phyloP scores from a whole-genome alignment of 2,888 invertebrate species.

The Ephialtes manifestator region DNA sequence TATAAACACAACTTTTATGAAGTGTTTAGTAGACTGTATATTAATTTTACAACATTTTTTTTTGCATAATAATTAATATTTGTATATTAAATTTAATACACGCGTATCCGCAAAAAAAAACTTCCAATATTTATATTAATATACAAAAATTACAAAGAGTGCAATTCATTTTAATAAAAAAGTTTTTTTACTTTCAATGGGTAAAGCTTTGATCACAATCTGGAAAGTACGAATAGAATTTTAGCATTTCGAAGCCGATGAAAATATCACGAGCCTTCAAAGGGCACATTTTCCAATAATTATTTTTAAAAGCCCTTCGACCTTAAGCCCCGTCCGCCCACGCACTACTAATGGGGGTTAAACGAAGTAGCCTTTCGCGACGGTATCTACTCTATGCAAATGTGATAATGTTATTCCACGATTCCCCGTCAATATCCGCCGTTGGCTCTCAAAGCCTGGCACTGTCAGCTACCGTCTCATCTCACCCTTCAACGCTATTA shows the following conservation, averaged over 20 bases:
- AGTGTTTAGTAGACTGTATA: too few species aligned
- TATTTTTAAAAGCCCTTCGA: conserved; percentile 47
- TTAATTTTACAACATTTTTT: too few species aligned
- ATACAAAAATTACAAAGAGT: too few species aligned
- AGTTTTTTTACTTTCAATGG: neutral
- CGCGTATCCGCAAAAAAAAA: too few species aligned
- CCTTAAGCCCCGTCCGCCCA: conserved; percentile 17
- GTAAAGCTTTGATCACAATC: too few species aligned
- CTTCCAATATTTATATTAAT: too few species aligned
- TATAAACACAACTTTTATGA: too few species aligned
- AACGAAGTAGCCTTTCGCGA: conserved; percentile 23
- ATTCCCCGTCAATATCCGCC: conserved; percentile 51
- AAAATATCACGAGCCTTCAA: neutral
- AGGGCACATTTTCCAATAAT: conserved; percentile 27
- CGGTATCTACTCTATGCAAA: conserved; percentile 45
- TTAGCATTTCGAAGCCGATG: neutral
- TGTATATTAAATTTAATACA: too few species aligned
- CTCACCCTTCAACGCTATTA: conserved; percentile 15
- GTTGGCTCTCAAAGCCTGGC: conserved; percentile 1
- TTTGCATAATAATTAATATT: too few species aligned
- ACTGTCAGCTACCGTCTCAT: neutral
- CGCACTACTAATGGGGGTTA: conserved; percentile 7
- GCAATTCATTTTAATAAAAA: neutral
- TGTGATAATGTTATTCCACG: conserved; percentile 56
- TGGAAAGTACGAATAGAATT: neutral